Conservation (phyloP, 2,113 vertebrate genomes). For the Scartelaos histophorus region DNA sequence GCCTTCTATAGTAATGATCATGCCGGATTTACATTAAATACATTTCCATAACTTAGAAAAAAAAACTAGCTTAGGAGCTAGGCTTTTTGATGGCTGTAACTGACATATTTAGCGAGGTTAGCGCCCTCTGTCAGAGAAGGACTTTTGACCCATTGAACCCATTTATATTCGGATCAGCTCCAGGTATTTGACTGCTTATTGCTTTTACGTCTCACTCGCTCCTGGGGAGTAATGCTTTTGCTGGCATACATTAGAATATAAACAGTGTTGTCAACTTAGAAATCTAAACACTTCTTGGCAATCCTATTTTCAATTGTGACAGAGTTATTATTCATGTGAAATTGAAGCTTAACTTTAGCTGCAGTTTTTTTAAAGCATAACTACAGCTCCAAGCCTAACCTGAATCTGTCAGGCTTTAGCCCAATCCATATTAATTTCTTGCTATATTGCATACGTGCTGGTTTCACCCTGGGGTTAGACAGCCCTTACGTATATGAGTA, state of each 20-base stretch:
- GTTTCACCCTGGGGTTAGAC: slow-evolving; percentile 27
- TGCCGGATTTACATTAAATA: no score
- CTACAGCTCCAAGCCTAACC: slow-evolving; percentile 40
- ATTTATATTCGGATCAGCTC: slow-evolving; percentile 35
- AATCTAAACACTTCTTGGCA: slow-evolving; percentile 35
- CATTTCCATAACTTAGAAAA: no score
- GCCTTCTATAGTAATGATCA: no score
- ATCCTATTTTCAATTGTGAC: slow-evolving; percentile 42
- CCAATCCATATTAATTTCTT: slow-evolving; percentile 36
- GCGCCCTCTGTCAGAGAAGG: background rate
- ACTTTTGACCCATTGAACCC: slow-evolving; percentile 34
- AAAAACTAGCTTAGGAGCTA: no score
- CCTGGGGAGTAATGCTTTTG: slow-evolving; percentile 32
- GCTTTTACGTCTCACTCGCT: slow-evolving; percentile 29
- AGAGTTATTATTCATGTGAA: slow-evolving; percentile 15
- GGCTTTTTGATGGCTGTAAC: background rate
- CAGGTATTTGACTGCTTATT: slow-evolving; percentile 29
- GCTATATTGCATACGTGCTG: slow-evolving; percentile 25
- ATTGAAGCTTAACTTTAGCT: slow-evolving; percentile 34
- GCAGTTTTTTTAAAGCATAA: slow-evolving; percentile 7
- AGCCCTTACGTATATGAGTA: slow-evolving; percentile 35
- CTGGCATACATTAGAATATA: slow-evolving; percentile 32
- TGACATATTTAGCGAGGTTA: background rate
- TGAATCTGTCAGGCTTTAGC: slow-evolving; percentile 50
- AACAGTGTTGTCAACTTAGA: slow-evolving; percentile 7